Evolutionary conservation across 2,113 vertebrate genomes (phyloP).

Genomic region (Atlantisia rogersi): DNA sequence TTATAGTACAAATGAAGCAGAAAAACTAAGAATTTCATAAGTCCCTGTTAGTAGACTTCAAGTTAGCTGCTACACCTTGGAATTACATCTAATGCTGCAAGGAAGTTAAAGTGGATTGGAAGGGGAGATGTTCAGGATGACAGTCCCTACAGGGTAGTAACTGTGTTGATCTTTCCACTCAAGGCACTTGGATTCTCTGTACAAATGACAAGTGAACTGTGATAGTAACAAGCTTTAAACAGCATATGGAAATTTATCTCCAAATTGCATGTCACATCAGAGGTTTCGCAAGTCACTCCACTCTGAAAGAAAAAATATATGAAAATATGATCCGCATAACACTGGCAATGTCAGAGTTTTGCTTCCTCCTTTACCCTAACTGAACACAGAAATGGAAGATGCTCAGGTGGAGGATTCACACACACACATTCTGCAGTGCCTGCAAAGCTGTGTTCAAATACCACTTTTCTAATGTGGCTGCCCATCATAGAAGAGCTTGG

Average conservation of each 20-base stretch:
- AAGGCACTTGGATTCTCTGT: background rate
- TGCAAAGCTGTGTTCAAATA: background rate
- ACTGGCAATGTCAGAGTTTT: background rate
- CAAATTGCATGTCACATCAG: conserved; percentile 25
- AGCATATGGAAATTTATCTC: conserved; percentile 31
- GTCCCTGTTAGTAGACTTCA: background rate
- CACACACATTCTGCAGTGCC: background rate
- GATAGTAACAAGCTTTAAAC: conserved; percentile 19
- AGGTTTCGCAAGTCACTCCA: background rate
- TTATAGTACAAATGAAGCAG: background rate
- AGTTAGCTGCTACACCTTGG: background rate
- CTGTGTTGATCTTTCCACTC: background rate
- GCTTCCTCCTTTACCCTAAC: background rate
- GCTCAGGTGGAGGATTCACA: background rate
- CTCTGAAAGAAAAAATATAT: background rate
- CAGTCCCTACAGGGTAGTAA: background rate
- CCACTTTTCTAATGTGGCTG: background rate
- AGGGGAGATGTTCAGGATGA: background rate
- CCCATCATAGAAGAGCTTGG: background rate
- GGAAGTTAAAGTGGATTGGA: background rate
- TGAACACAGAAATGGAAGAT: background rate
- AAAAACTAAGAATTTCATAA: background rate
- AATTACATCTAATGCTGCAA: background rate
- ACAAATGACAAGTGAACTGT: conserved; percentile 7
- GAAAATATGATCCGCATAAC: conserved; percentile 33